Base-by-base conservation (phyloP, 2,888 invertebrate species). In the Apamea epomidion region DNA sequence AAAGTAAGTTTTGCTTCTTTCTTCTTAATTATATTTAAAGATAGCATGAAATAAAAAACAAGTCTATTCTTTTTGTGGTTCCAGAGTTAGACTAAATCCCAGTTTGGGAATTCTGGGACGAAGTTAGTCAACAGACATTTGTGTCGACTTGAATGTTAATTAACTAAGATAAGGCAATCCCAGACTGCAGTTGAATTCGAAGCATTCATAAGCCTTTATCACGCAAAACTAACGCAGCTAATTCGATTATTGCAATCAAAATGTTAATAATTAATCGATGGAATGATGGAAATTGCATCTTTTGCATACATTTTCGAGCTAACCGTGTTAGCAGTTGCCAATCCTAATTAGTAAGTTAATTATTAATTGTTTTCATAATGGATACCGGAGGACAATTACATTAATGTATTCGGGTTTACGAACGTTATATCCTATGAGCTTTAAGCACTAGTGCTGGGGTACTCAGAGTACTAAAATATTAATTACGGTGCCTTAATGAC, bases 281-380 rank as follows among this genome's bases (percentile, higher is more conserved):
- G 51, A 51, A 51, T 51, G 51, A 51, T 74, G 68, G 45, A 54
- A 83, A 76, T 60, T 74, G 68, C 73, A 85, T 67, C 71, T 77
- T 81, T 75, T 75, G 54, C 65, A 69, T 75, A 85, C 32, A 86
- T 68, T 72, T 72, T 60, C 45, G 10, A 67, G 48, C 67, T 29
- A 16, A 67, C n/a, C n/a, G 37, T n/a, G 18, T 54, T 32, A 58
- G 71, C 29, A 48, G 32, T n/a, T n/a, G 51, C 76, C 82, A 78
- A 80, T 75, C 75, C 84, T 87, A 85, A 85, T 83, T 83, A 68
- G 29, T 25, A 51, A 65, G 42, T 80, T 70, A 80, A 83, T 80
- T 51, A 87, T 85, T 83, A 75, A 85, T 80, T 70, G 77, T 69
- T 76, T 78, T 58, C 69, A 70, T 75, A 67, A 83, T 82, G 60